Evolutionary conservation across 2,113 vertebrate genomes (phyloP), one percentile per base, ranked within the genome.

Genomic region (Mellivora capensis): DNA sequence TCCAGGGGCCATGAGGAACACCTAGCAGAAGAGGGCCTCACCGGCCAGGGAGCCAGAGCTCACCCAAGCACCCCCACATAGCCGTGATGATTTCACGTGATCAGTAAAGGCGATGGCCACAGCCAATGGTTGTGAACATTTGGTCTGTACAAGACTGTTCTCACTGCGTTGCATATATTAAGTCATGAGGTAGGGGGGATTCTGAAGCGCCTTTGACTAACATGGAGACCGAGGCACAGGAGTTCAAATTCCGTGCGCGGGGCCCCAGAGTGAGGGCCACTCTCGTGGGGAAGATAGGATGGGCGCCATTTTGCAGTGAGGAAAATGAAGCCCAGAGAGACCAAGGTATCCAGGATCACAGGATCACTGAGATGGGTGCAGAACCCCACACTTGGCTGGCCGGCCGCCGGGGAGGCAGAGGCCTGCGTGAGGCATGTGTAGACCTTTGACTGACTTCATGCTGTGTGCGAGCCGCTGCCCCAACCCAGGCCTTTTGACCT

Each of bases 51-150:
- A 52, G 17, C 17, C 47, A 17, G 67, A 31, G 3, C 8, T 25
- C 34, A 31, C 52, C 25, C 25, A 57, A 9, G 13, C 8, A 25
- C 8, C 10, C 12, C 23, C 12, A 27, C 21, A 37, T 4, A 44
- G 72, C 49, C 21, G 8, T 0, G 2, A 23, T 17, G 34, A n/a
- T 13, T 29, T 52, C n/a, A 37, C 4, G 2, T 1, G 25, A 39
- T 54, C 18, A 18, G 12, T 12, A 37, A 21, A 2, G 31, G 23
- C 4, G 10, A 13, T 2, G 10, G 37, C 6, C 18, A 5, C 2
- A 18, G 13, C 23, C 21, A 21, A 13, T 6, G 11, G 12, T n/a
- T 69, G 52, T 47, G 39, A 87, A 71, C 64, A 54, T 8, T 67
- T 18, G 62, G 42, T 21, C 18, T 20, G 47, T 15, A 3, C 42